phyloP scores from a whole-genome alignment of 2,113 vertebrate genomes.

The Cromileptes altivelis region DNA sequence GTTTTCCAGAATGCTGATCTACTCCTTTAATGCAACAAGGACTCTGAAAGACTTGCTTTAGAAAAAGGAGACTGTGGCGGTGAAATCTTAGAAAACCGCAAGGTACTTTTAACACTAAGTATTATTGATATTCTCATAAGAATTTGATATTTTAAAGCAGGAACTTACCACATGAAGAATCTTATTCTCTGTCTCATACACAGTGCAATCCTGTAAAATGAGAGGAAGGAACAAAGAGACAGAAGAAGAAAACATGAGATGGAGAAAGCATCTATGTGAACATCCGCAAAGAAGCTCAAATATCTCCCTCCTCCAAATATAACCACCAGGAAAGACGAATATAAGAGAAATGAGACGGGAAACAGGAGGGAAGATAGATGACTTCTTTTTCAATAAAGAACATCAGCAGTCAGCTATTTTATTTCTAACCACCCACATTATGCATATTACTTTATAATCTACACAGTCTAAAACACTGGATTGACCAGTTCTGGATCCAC shows the following conservation, averaged over 20 bases:
- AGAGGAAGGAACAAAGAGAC: slow-evolving; percentile 27
- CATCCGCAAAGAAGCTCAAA: slow-evolving; percentile 52
- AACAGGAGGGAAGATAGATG: slow-evolving; percentile 35
- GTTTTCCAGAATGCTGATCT: not conserved
- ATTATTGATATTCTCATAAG: not conserved
- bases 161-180: slow-evolving; percentile 93
- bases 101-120: too few relatives aligned
- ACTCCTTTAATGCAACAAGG: not conserved
- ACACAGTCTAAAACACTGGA: slow-evolving; percentile 9
- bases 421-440: slow-evolving; percentile 26
- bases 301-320: slow-evolving; percentile 50
- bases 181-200: slow-evolving; percentile 95
- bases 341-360: slow-evolving; percentile 30
- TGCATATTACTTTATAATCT: slow-evolving; percentile 33
- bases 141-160: not conserved
- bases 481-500: slow-evolving; percentile 23
- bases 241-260: slow-evolving; percentile 44
- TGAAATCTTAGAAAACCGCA: not conserved
- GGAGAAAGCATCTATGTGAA: slow-evolving; percentile 32
- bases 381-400: slow-evolving; percentile 24
- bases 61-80: not conserved
- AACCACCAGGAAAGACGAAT: slow-evolving; percentile 18
- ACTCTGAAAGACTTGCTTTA: not conserved
- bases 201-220: slow-evolving; percentile 89
- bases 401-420: slow-evolving; percentile 43